A percentile compares a stretch with the other conserved stretches of the same genome.
phyloP scores from a whole-genome alignment of 2,888 invertebrate genomes.

The Andrena bucephala region DNA sequence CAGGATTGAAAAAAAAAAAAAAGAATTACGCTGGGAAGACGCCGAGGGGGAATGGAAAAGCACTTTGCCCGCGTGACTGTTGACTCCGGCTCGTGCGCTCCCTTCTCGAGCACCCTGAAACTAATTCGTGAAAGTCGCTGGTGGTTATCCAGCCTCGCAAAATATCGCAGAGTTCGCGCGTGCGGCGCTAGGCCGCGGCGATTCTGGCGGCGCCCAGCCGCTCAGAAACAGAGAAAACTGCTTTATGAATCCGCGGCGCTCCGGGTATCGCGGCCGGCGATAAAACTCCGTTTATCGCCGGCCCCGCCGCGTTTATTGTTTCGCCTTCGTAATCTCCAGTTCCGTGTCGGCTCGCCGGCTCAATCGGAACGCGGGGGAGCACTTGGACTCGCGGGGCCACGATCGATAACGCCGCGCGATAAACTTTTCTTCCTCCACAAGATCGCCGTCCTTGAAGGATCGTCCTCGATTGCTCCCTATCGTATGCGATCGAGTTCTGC shows the following conservation, averaged over 20 bases:
- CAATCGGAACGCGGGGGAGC: background rate
- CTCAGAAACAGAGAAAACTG: background rate
- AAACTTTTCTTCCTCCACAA: background rate
- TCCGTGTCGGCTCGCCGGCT: background rate
- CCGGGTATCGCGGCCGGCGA: background rate
- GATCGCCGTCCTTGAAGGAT: background rate
- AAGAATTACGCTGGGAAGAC: slow-evolving; percentile 18
- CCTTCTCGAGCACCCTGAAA: slow-evolving; percentile 20
- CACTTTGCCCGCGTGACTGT: background rate
- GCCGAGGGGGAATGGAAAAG: background rate
- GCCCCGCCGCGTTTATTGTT: slow-evolving; percentile 35
- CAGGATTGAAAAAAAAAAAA: slow-evolving; percentile 51
- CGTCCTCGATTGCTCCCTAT: background rate
- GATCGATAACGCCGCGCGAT: slow-evolving; percentile 13
- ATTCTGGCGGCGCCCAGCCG: background rate
- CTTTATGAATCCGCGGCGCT: slow-evolving; percentile 7
- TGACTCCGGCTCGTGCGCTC: background rate
- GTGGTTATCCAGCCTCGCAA: background rate
- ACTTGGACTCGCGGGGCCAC: background rate
- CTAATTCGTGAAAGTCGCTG: slow-evolving; percentile 40
- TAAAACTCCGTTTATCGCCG: slow-evolving; percentile 46
- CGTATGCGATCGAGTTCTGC: background rate
- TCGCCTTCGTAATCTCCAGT: slow-evolving; percentile 22
- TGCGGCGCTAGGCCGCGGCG: too few relatives aligned
- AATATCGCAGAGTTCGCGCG: background rate